Evolutionary conservation across 2,113 vertebrate genomes (phyloP), one percentile per base, ranked within the genome.

Genomic region (Mormyrus lacerda): DNA sequence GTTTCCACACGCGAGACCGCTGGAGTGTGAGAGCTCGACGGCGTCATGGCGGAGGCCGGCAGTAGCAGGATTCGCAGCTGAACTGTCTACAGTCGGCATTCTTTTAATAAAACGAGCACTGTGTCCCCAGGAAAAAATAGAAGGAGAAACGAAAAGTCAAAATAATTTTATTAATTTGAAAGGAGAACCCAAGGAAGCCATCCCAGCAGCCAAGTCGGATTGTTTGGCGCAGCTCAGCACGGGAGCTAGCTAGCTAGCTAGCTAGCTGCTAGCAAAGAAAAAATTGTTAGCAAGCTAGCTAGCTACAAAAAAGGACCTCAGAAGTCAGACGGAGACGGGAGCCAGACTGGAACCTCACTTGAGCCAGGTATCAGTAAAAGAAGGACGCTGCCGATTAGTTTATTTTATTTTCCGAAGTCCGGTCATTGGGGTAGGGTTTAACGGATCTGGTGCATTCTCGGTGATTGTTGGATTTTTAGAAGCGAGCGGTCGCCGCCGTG

Each of bases 1-100:
- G 95, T 96, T 96, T 96, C 95, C 86, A 93, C 89, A 50, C 92
- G 91, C 90, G 35, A 90, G 85, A 88, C 90, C 85, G 87, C 61
- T 90, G 86, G 89, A 93, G 94, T 91, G 92, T 92, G 94, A 92
- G 94, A 92, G 89, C 89, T 92, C 91, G 94, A 95, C 94, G 93
- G 94, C 94, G 95, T 96, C 94, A 96, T 96, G 95, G 95, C 95
- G 93, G 95, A 95, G 95, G 93, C 95, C 95, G 95, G 95, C 92
- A 94, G 94, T 92, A 92, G 93, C 92, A 95, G 93, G 93, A 94
- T 90, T 90, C 91, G 92, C 92, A 92, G 92, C 89, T 96, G 93
- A 96, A 93, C 95, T 94, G 94, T 91, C 92, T 91, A 90, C 91
- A 91, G 89, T 93, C 91, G 91, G 84, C 89, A 53, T 85, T 89